Evolutionary conservation across 2,888 invertebrate species (phyloP).

Genomic region (Diarsia brunnea): DNA sequence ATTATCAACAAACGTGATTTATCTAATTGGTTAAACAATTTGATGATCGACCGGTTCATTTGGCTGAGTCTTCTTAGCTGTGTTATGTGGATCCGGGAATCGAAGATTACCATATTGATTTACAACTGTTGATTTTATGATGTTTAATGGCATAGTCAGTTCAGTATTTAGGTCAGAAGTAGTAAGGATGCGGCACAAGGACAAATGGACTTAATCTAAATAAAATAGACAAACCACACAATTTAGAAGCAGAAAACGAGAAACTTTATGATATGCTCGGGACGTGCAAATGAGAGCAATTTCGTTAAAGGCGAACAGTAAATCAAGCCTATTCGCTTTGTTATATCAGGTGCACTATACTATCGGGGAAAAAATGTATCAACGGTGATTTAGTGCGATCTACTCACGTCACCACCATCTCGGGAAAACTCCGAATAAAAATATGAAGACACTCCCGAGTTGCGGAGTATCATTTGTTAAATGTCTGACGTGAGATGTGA

Average conservation of each 20-base stretch:
- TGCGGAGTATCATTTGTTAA: constrained; percentile 59
- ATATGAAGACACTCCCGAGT: constrained; percentile 44
- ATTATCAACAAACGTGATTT: constrained; percentile 66
- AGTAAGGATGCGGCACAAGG: constrained; percentile 6
- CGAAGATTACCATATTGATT: constrained; percentile 31
- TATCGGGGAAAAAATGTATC: constrained; percentile 43
- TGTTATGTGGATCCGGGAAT: constrained; percentile 27
- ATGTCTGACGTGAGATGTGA: constrained; percentile 54
- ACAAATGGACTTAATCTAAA: too few relatives aligned
- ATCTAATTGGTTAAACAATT: constrained; percentile 60
- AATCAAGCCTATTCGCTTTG: constrained; percentile 36
- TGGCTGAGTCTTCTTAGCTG: constrained; percentile 12
- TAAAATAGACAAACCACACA: constrained; percentile 16
- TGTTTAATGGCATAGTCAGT: constrained; percentile 13
- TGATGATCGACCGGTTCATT: constrained; percentile 35
- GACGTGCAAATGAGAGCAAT: constrained; percentile 54
- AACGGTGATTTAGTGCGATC: constrained; percentile 45
- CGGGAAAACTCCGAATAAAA: constrained; percentile 50
- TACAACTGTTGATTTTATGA: constrained; percentile 18
- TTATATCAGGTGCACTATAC: constrained; percentile 38
- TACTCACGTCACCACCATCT: constrained; percentile 45
- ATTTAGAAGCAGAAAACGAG: constrained; percentile 28
- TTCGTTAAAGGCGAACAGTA: constrained; percentile 50
- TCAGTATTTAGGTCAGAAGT: constrained; percentile 24
- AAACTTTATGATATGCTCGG: constrained; percentile 42